Conservation (phyloP, 2,113 vertebrate species). For the Lampris megalopsis region DNA sequence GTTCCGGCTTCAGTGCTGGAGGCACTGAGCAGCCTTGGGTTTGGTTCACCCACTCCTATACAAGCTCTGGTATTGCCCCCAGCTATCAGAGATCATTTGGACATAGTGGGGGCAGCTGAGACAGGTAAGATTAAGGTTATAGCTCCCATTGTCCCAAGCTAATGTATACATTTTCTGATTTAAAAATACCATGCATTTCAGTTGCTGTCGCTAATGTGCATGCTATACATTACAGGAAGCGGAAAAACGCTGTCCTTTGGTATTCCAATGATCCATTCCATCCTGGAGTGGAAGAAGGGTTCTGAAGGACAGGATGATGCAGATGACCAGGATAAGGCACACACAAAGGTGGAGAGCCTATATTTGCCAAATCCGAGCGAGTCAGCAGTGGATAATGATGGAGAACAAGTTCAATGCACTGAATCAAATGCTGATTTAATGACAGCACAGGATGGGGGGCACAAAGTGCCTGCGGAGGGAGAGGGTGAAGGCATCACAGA, state of each 20-base stretch:
- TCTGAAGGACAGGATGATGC: conserved; percentile 51
- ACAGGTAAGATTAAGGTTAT: conserved; percentile 84
- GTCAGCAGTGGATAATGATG: not conserved
- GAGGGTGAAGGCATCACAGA: conserved; percentile 12
- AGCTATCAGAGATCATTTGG: conserved; percentile 93
- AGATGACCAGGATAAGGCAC: conserved; percentile 6
- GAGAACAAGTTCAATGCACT: not conserved
- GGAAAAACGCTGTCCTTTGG: conserved; percentile 97
- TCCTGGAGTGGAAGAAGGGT: conserved; percentile 88
- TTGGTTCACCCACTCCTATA: conserved; percentile 91
- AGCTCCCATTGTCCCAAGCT: no score
- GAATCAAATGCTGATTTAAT: conserved; percentile 15
- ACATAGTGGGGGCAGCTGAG: conserved; percentile 95
- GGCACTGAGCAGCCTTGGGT: conserved; percentile 91
- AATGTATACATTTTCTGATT: not conserved
- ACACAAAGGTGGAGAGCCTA: conserved; percentile 53
- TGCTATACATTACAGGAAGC: conserved; percentile 84
- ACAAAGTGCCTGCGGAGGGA: conserved; percentile 1
- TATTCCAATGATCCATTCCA: conserved; percentile 94
- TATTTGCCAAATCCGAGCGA: conserved; percentile 41
- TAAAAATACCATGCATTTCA: not conserved
- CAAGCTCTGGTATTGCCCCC: conserved; percentile 91
- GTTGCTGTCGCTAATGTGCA: not conserved
- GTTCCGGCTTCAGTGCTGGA: conserved; percentile 88
- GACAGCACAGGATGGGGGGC: conserved; percentile 12